Base-by-base conservation (phyloP, 2,888 invertebrate species). In the Molorchus minor region DNA sequence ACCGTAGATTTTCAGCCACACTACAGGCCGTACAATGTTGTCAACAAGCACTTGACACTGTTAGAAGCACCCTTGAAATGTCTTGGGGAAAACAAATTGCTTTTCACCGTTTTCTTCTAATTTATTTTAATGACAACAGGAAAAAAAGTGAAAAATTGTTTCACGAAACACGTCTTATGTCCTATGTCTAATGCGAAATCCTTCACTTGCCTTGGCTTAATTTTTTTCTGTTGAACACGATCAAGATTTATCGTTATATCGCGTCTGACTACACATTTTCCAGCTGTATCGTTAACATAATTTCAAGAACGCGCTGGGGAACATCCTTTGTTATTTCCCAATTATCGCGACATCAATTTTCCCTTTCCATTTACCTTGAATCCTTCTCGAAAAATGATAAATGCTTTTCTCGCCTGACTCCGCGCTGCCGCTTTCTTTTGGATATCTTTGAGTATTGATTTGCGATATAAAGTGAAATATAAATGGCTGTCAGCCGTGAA, bases 311-410 rank as follows among this genome's bases (percentile, higher is more conserved):
- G n/a, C n/a, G n/a, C n/a, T n/a, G n/a, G n/a, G n/a, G n/a, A n/a
- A n/a, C n/a, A n/a, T n/a, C n/a, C n/a, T n/a, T n/a, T n/a, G 25
- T 8, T 25, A 25, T 25, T 8, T 8, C 12, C 47, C 47, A 35
- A 35, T 35, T 36, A 35, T 47, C 36, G 20, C 21, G 12, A 20
- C 47, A 47, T 47, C 35, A 35, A 47, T 47, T 36, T 47, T 36
- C 47, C 8, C 20, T 47, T 35, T 47, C 35, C 17, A 20, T 47
- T 47, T 36, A 36, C 19, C 15, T 13, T 47, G 21, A 21, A 35
- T 36, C 20, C 19, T n/a, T 36, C n/a, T n/a, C 21, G n/a, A 36
- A 36, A 47, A 13, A 47, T 47, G 47, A 47, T 47, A 36, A 36
- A 47, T 47, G 47, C 5, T 47, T 35, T 7, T 47, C 7, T 13